Percentiles rank a stretch among this genome's conserved stretches.
Conservation (phyloP, 2,797 vertebrate species). For the Lycodopsis pacificus region DNA sequence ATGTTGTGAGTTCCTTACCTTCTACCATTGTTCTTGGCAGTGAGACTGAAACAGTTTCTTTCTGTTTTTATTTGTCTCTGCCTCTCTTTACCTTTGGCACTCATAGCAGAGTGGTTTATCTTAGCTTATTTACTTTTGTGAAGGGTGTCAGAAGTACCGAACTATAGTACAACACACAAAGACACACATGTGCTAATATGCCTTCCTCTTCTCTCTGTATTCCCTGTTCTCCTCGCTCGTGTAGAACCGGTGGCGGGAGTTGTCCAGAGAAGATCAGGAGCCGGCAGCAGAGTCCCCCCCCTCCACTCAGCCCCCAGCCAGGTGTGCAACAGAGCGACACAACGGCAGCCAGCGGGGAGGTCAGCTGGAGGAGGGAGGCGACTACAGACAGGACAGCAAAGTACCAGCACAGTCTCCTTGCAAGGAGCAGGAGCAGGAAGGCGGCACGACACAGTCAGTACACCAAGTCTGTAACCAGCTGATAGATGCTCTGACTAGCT, state of each 20-base stretch:
- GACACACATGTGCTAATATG: too few relatives aligned
- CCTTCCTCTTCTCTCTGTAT: not conserved
- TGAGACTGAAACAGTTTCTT: too few relatives aligned
- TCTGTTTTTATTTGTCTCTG: too few relatives aligned
- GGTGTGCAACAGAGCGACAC: slow-evolving; percentile 82
- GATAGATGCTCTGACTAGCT: not conserved
- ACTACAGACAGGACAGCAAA: slow-evolving; percentile 81
- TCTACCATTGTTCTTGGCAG: not conserved
- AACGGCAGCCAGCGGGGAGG: slow-evolving; percentile 86
- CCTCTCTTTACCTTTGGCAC: too few relatives aligned
- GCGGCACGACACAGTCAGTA: slow-evolving; percentile 88
- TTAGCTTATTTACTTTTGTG: not conserved
- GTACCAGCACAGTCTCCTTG: slow-evolving; percentile 61
- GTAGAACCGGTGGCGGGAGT: slow-evolving; percentile 92
- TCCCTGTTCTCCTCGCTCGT: not conserved
- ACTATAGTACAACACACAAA: too few relatives aligned
- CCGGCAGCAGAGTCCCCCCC: slow-evolving; percentile 85
- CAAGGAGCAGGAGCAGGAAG: slow-evolving; percentile 82
- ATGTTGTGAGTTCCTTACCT: not conserved
- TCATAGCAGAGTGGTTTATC: too few relatives aligned
- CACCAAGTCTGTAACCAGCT: not conserved
- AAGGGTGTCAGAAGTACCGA: too few relatives aligned
- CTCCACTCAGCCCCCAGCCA: slow-evolving; percentile 75
- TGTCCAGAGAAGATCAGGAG: slow-evolving; percentile 92
- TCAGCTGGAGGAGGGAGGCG: slow-evolving; percentile 81